Conservation (phyloP, 1,140 invertebrate genomes). For the Heterodera carotae region DNA sequence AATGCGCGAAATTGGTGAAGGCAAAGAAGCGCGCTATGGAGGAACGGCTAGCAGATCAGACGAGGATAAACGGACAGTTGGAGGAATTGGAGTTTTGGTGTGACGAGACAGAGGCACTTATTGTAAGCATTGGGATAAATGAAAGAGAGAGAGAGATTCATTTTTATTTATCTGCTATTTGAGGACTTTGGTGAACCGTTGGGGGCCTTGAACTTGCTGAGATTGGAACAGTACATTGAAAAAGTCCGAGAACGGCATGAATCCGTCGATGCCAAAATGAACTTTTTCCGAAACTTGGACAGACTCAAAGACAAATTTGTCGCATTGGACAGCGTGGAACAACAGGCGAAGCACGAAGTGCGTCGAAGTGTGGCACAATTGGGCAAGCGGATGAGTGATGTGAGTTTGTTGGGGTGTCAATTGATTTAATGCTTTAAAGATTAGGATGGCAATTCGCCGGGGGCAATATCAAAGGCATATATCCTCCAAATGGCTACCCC, state of each 20-base stretch:
- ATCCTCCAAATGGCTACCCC: too few species aligned
- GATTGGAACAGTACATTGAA: conserved; percentile 39
- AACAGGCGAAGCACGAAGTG: conserved; percentile 52
- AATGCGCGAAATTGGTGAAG: conserved; percentile 32
- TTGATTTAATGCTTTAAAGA: too few species aligned
- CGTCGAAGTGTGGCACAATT: conserved; percentile 51
- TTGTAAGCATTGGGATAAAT: conserved; percentile 28
- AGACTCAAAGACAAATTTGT: conserved; percentile 55
- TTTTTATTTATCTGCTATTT: neutral
- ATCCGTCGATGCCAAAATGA: conserved; percentile 43
- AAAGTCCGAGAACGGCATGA: conserved; percentile 31
- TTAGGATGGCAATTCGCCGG: too few species aligned
- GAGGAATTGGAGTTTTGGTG: conserved; percentile 56
- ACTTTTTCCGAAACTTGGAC: conserved; percentile 40
- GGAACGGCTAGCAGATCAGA: conserved; percentile 46
- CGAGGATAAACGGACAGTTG: conserved; percentile 46
- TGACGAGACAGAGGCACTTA: conserved; percentile 52
- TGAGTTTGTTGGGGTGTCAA: too few species aligned
- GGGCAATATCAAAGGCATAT: too few species aligned
- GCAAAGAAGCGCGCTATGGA: conserved; percentile 36
- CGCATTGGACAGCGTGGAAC: conserved; percentile 45
- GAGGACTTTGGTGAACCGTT: conserved; percentile 15
- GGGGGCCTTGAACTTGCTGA: conserved; percentile 33
- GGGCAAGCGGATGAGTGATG: conserved; percentile 56
- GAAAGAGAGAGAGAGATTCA: neutral